Evolutionary conservation across 1,140 invertebrate genomes (phyloP), one percentile per base, ranked within the genome.

Genomic region (Ephestia elutella): DNA sequence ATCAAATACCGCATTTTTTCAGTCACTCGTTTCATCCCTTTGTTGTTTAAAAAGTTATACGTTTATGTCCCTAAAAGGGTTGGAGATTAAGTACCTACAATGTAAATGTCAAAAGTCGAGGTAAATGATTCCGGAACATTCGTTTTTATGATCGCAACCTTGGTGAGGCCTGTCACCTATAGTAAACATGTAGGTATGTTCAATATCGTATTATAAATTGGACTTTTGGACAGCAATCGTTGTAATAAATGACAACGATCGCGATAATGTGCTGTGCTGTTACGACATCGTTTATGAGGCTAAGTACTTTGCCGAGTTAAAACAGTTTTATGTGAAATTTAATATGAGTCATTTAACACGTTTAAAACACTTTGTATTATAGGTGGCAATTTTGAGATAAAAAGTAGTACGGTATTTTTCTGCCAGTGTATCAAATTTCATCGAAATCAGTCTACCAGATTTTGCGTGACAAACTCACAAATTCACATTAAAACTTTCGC

Each of bases 41-140:
- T 17, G 38, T 15, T 44, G 38, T 44, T 44, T 28, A 55, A 30
- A 21, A 59, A 28, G 30, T 60, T 18, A 62, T 49, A 1, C 21
- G n/a, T n/a, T 25, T 25, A 7, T 51, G 9, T 50, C n/a, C 10
- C 21, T 28, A 58, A 44, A 15, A 44, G 38, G 15, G n/a, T n/a
- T 44, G 13, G n/a, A 17, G 38, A 44, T 17, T 44, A 44, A 44
- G n/a, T 44, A 15, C 5, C 9, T 25, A 38, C 11, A 32, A 32
- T 44, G 38, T 44, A 44, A 44, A 44, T 44, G 38, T 17, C 38
- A 44, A 15, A 44, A 44, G 38, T 44, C 15, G 38, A 44, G 38
- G 38, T 44, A 8, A 44, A 44, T 44, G 38, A 44, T 2, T 44
- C 5, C 13, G 38, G 38, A 44, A 44, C 38, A 44, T 44, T 35